Evolutionary conservation across 2,113 vertebrate species (phyloP).

Genomic region (Bufo gargarizans): DNA sequence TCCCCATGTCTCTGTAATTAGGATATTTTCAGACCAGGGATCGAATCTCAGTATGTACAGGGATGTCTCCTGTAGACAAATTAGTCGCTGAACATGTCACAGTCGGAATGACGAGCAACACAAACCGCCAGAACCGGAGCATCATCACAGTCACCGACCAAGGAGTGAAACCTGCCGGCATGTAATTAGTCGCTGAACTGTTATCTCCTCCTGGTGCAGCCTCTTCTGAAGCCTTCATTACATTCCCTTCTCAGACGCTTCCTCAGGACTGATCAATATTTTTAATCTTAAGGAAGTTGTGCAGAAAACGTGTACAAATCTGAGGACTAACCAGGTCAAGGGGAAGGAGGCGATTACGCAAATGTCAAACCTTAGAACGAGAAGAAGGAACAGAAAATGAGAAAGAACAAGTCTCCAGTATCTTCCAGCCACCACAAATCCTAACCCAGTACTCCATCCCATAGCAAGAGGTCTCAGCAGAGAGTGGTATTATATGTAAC

Average conservation of each 20-base stretch:
- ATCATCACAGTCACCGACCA: background rate
- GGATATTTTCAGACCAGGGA: background rate
- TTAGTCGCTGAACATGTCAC: background rate
- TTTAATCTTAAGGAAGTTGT: slow-evolving; percentile 15
- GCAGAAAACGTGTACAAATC: background rate
- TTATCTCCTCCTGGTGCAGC: background rate
- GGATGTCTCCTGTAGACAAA: background rate
- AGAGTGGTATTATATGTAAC: no score
- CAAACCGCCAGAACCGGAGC: background rate
- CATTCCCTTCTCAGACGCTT: background rate
- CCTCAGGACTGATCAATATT: slow-evolving; percentile 32
- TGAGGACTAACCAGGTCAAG: background rate
- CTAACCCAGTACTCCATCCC: no score
- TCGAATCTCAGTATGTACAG: background rate
- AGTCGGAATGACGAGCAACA: no score
- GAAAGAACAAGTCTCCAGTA: background rate
- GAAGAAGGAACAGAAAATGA: background rate
- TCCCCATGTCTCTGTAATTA: background rate
- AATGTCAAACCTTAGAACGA: slow-evolving; percentile 3
- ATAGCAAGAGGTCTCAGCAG: no score
- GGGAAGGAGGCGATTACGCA: background rate
- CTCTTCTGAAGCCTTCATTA: slow-evolving; percentile 7
- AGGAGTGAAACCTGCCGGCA: background rate
- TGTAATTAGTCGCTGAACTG: background rate
- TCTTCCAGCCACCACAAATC: background rate